These are phyloP conservation scores for Magallana gigas DNA, from an alignment of 1,140 invertebrate genomes.

Conservation along the genomic window DNA sequence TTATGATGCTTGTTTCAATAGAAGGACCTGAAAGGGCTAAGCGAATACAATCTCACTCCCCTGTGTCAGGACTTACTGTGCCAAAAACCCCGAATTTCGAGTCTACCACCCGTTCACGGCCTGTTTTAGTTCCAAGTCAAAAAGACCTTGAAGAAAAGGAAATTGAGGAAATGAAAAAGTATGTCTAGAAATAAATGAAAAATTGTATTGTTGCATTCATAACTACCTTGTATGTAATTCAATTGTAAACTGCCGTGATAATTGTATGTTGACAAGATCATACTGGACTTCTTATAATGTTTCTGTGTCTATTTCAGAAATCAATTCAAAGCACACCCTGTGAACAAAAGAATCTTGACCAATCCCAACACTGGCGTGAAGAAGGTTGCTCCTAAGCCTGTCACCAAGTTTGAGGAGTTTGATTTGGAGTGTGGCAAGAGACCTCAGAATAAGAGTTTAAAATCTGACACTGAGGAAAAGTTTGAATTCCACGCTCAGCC, in stretches of 20 bases:
- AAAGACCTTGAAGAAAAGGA: slow-evolving; percentile 74
- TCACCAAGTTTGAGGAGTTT: slow-evolving; percentile 71
- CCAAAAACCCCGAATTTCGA: slow-evolving; percentile 74
- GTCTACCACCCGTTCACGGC: slow-evolving; percentile 64
- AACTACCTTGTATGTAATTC: not conserved
- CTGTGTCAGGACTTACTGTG: slow-evolving; percentile 59
- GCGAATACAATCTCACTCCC: slow-evolving; percentile 40
- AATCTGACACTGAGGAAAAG: slow-evolving; percentile 61
- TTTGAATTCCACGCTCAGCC: slow-evolving; percentile 76
- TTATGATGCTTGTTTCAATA: not conserved
- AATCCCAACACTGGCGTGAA: slow-evolving; percentile 66
- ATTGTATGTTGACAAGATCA: too few relatives aligned
- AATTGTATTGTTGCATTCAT: not conserved
- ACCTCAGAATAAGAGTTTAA: slow-evolving; percentile 42
- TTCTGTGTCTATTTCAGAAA: slow-evolving; percentile 59
- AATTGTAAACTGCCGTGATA: too few relatives aligned
- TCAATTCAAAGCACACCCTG: slow-evolving; percentile 76
- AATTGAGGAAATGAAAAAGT: slow-evolving; percentile 76
- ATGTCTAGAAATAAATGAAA: slow-evolving; percentile 17
- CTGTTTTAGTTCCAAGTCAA: slow-evolving; percentile 64
- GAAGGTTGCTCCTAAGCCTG: slow-evolving; percentile 67
- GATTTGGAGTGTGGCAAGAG: slow-evolving; percentile 64
- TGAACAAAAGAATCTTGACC: slow-evolving; percentile 73
- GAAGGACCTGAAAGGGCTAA: slow-evolving; percentile 2
- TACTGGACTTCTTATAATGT: too few relatives aligned